Conservation (phyloP, 2,113 vertebrate species). For the Anguilla japonica region DNA sequence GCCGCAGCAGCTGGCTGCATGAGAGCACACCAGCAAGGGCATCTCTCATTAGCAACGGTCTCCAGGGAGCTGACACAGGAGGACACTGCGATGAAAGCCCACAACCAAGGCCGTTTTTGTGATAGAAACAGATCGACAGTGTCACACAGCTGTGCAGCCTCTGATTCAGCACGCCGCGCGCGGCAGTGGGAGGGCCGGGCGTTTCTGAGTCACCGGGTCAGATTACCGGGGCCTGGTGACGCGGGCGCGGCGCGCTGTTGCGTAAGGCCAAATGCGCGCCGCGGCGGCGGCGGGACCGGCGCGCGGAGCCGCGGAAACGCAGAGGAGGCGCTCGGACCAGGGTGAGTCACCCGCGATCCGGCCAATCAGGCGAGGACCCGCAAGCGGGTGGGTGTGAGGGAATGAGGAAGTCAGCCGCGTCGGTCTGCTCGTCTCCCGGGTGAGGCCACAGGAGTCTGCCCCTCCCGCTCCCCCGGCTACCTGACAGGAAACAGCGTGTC, state of each 20-base stretch:
- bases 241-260: not conserved
- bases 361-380: not conserved
- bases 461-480: not conserved
- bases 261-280: not conserved
- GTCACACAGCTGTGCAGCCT: no score
- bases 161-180: not conserved
- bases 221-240: not conserved
- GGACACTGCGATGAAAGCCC: no score
- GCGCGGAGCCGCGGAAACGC: not conserved
- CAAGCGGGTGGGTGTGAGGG: no score
- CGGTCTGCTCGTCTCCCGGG: no score
- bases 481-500: no score
- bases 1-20: no score
- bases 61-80: not conserved
- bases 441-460: no score
- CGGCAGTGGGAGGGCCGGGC: not conserved
- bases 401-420: no score
- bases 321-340: no score
- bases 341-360: not conserved
- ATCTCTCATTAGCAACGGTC: not conserved
- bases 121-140: not conserved
- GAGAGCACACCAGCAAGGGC: no score
- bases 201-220: not conserved
- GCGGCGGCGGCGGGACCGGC: not conserved
- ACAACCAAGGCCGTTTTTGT: no score